Evolutionary conservation across 1,140 invertebrate genomes (phyloP).

Genomic region (Varroa destructor): DNA sequence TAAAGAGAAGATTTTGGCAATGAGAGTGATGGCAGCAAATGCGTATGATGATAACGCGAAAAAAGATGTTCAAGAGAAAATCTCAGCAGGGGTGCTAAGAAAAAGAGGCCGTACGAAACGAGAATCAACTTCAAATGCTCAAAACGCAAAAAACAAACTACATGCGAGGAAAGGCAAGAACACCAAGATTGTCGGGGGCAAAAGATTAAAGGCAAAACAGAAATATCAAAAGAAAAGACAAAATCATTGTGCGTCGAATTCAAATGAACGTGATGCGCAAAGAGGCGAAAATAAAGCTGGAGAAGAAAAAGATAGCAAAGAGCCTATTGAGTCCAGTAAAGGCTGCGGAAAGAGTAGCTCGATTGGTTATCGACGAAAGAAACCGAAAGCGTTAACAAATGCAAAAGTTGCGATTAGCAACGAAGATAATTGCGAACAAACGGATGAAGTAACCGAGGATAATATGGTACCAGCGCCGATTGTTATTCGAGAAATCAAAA

Average conservation of each 20-base stretch:
- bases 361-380: not conserved
- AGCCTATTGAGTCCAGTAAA: too few relatives aligned
- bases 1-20: constrained; percentile 11
- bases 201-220: not conserved
- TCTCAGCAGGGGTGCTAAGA: too few relatives aligned
- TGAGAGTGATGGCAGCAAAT: not conserved
- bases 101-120: too few relatives aligned
- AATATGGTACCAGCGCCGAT: not conserved
- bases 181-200: too few relatives aligned
- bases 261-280: too few relatives aligned
- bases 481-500: not conserved
- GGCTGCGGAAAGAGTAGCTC: too few relatives aligned
- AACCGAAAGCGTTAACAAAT: not conserved
- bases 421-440: not conserved
- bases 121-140: not conserved
- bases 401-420: not conserved
- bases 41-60: not conserved
- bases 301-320: too few relatives aligned
- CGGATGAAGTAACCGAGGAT: not conserved
- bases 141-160: not conserved
- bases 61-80: not conserved
- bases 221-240: not conserved
- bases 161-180: not conserved
- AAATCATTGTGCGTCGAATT: not conserved
- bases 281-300: too few relatives aligned